phyloP scores from a whole-genome alignment of 2,888 invertebrate species.

The Drosophila eohydei region DNA sequence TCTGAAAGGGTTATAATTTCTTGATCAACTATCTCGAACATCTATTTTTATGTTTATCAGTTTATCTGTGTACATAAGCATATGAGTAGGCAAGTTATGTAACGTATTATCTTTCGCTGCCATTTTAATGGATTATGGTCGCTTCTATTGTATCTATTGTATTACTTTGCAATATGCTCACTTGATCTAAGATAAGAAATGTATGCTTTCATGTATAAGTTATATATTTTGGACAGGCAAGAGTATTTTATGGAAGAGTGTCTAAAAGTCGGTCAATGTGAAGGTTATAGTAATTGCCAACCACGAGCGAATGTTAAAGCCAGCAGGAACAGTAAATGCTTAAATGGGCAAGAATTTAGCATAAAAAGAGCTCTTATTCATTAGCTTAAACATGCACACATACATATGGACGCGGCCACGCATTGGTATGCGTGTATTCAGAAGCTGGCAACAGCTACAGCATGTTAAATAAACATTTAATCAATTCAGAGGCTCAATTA shows the following conservation, averaged over 20 bases:
- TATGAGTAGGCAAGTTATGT: background rate
- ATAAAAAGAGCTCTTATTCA: slow-evolving; percentile 12
- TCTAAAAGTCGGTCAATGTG: slow-evolving; percentile 43
- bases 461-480: slow-evolving; percentile 67
- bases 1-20: background rate
- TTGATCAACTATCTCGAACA: background rate
- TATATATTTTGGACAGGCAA: too few species aligned
- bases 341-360: slow-evolving; percentile 24
- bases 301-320: background rate
- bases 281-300: slow-evolving; percentile 52
- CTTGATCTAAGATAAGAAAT: too few species aligned
- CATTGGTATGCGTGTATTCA: slow-evolving; percentile 7
- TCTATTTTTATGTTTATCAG: background rate
- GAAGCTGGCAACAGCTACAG: slow-evolving; percentile 45
- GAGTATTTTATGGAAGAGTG: background rate
- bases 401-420: background rate
- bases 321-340: background rate
- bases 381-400: slow-evolving; percentile 2
- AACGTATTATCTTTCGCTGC: too few species aligned
- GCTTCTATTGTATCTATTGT: background rate
- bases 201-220: too few species aligned
- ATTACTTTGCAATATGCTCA: too few species aligned
- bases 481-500: slow-evolving; percentile 59
- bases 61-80: background rate
- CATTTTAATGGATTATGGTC: background rate